Base-by-base conservation (phyloP, 2,888 invertebrate genomes). In the Apamea anceps region DNA sequence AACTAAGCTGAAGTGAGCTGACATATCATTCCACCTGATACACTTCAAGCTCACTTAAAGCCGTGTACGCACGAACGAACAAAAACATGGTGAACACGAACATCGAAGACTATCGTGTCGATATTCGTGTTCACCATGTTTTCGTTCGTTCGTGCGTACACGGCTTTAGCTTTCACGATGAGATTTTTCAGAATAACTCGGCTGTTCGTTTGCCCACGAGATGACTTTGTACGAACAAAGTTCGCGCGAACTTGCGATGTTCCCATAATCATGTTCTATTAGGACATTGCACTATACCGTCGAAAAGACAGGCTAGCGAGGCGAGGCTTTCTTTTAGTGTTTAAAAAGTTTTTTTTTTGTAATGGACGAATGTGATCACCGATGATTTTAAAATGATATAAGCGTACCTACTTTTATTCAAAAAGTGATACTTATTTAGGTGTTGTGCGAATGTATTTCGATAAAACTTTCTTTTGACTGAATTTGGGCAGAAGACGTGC, bases 321-420 rank as follows among this genome's bases (percentile, higher is more conserved):
- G 32, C 32, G 32, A 32, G 32, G 63, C 57, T 67, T 82, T 71
- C 80, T 68, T 81, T 81, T 85, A 85, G 85, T 77, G 13, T 87
- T 86, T 70, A 77, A 87, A 85, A 84, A 57, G 6, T 48, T 70
- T 76, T 84, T 85, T 79, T 85, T 88, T 85, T 84, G 78, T 89
- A 91, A 92, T 93, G 95, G 96, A 96, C 96, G 96, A 96, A 93
- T 91, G 91, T 93, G 94, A 94, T 95, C 96, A 96, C 96, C 96
- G 96, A 95, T 87, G 85, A 86, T 91, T 91, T 75, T 84, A 88
- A 87, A 86, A 85, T 81, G 81, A 87, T 84, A 42, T 80, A 88
- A 87, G 84, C 79, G 75, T 88, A 86, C 77, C 77, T 77, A 76
- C 79, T 75, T 86, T 80, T 80, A 78, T 82, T 62, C 68, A 78